Evolutionary conservation across 2,113 vertebrate species (phyloP), one percentile per base, ranked within the genome.

Genomic region (Hiodon tergisus): DNA sequence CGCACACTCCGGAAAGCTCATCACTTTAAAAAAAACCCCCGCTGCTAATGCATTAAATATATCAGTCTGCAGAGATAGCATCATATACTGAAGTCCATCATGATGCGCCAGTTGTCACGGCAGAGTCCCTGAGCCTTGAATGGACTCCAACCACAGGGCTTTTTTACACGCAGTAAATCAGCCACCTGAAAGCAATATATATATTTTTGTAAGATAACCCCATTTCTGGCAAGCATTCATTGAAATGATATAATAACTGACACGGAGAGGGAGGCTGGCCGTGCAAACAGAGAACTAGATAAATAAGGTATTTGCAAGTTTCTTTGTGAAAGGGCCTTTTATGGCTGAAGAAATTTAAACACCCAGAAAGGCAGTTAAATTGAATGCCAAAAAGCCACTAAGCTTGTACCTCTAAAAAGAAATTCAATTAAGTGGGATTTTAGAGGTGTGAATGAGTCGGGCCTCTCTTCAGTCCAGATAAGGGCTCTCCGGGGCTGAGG

Each of bases 341-440:
- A 94, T 92, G 86, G 88, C 83, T 81, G 88, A 87, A 85, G 86
- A 94, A 94, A 94, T 95, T 96, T 97, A 94, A 95, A 94, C 92
- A 89, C 91, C 87, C 87, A 77, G 85, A 78, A 90, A 92, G 90
- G 89, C 90, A 83, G 92, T 83, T 94, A 95, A 95, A 98, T 96
- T 93, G 94, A 95, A 97, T 96, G 94, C 93, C 92, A 93, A 93
- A 85, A 95, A 94, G 85, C 90, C 92, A 94, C 94, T 95, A 94
- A 95, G 95, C 95, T 94, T 93, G 93, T 94, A 94, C 93, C 93
- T 95, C 93, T 94, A 87, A 88, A 94, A 94, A 95, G 94, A 98
- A 99, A 99, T 98, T 97, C 96, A 99, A 99, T 99, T 99, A 99
- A 98, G 96, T 94, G 94, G 96, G 94, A 95, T 98, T 98, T 98